Base-by-base conservation (phyloP, 2,888 invertebrate species). In the Ferdinandea cuprea region DNA sequence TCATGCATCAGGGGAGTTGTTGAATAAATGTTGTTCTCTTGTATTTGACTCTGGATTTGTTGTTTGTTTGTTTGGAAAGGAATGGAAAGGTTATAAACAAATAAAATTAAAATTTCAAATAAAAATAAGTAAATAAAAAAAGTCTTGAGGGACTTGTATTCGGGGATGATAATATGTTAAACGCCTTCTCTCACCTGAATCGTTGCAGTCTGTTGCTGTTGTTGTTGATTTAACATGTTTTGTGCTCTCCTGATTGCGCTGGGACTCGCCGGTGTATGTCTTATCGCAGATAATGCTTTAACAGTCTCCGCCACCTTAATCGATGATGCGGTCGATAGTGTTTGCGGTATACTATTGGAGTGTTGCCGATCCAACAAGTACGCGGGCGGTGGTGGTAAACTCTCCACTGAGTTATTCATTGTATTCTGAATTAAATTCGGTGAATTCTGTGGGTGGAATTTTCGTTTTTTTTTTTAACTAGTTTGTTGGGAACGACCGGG, bases 201-300 rank as follows among this genome's bases (percentile, higher is more conserved):
- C 85, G 86, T 85, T 76, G 87, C 79, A 83, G 85, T 77, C 63
- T 85, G 86, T 68, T 85, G 86, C 61, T 84, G 76, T 37, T 77
- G 83, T 50, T 86, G 87, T 71, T 86, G 85, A 61, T 83, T 71
- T 68, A 86, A 78, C 69, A 78, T 85, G 58, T 73, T 78, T 73
- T 89, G 90, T 77, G 89, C 87, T 83, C 94, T 93, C 6, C 96
- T 93, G 25, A 95, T 91, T 4, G 95, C 92, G 85, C 94, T 94
- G 3, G 97, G 97, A 85, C 96, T 97, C 2, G 96, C 96, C 0
- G 97, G 96, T 87, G 95, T 96, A 91, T 97, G 97, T 87, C 96
- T 95, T 83, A 96, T 91, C 88, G 96, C 96, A 0, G 96, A 96
- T 71, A 97, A 91, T 44, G 96, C 96, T 89, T 96, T 95, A 6